Evolutionary conservation across 2,113 vertebrate genomes (phyloP).

Genomic region (Psettodes erumei): DNA sequence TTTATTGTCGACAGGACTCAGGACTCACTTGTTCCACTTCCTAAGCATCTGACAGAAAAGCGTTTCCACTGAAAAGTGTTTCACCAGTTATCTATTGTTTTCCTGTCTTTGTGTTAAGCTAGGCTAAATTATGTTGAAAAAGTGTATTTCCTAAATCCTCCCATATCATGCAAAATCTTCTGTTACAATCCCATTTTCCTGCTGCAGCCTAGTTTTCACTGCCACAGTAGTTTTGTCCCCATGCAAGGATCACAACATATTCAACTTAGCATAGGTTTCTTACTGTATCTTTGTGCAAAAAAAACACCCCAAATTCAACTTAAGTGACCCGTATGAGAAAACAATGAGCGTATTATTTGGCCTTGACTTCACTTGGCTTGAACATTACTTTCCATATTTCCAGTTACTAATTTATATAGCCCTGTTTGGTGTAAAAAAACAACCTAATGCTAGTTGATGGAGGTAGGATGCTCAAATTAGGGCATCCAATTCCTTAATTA

Average conservation of each 20-base stretch:
- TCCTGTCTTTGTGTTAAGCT: neutral
- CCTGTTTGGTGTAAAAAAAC: too few species aligned
- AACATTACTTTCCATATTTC: neutral
- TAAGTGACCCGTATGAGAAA: neutral
- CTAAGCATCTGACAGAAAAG: neutral
- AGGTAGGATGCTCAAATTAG: conserved; percentile 21
- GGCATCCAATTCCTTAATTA: conserved; percentile 48
- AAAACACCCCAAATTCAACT: neutral
- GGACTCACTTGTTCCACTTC: neutral
- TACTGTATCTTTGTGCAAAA: neutral
- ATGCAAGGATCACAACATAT: neutral
- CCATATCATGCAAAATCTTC: too few species aligned
- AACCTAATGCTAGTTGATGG: conserved; percentile 27
- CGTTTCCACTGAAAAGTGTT: neutral
- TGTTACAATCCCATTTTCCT: too few species aligned
- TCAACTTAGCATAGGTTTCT: neutral
- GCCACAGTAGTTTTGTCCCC: neutral
- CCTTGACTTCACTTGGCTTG: neutral
- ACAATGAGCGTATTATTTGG: conserved; percentile 1
- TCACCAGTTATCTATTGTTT: neutral
- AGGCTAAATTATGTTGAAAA: too few species aligned
- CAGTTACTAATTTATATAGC: conserved; percentile 30
- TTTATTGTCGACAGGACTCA: neutral
- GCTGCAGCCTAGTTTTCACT: neutral
- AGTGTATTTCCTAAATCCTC: too few species aligned